phyloP scores from a whole-genome alignment of 1,140 invertebrate species.

The Cydia splendana region DNA sequence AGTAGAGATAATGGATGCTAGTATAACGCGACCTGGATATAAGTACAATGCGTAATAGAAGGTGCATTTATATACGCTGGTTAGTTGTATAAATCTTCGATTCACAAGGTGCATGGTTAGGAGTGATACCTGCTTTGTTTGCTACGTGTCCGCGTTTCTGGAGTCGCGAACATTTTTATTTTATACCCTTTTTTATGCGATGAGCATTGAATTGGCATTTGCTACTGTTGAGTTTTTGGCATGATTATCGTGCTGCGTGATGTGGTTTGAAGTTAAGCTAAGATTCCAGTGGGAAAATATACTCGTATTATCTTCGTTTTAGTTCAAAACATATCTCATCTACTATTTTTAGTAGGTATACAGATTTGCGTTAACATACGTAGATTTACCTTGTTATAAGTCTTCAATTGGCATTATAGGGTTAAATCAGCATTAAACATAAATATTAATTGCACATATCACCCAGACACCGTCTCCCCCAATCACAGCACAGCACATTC shows the following conservation, averaged over 20 bases:
- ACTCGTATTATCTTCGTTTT: background rate
- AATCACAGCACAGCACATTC: background rate
- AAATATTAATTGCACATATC: background rate
- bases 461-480: background rate
- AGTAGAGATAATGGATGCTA: constrained; percentile 35
- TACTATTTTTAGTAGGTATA: too few relatives aligned
- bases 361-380: too few relatives aligned
- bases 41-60: background rate
- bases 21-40: background rate
- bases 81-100: background rate
- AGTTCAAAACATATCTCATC: background rate
- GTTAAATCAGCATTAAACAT: background rate
- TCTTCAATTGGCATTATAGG: background rate
- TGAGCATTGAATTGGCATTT: constrained; percentile 17
- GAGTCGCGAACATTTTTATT: constrained; percentile 31
- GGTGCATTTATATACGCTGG: background rate
- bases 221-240: constrained; percentile 13
- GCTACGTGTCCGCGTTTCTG: constrained; percentile 17
- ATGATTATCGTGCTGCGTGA: constrained; percentile 5
- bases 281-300: background rate
- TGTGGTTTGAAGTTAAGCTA: constrained; percentile 2
- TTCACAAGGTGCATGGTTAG: background rate
- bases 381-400: too few relatives aligned
- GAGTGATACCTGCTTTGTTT: constrained; percentile 17
- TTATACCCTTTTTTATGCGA: constrained; percentile 18